These are phyloP conservation scores for Drosophila cardini DNA, from an alignment of 1,140 invertebrate species.

Conservation along the genomic window DNA sequence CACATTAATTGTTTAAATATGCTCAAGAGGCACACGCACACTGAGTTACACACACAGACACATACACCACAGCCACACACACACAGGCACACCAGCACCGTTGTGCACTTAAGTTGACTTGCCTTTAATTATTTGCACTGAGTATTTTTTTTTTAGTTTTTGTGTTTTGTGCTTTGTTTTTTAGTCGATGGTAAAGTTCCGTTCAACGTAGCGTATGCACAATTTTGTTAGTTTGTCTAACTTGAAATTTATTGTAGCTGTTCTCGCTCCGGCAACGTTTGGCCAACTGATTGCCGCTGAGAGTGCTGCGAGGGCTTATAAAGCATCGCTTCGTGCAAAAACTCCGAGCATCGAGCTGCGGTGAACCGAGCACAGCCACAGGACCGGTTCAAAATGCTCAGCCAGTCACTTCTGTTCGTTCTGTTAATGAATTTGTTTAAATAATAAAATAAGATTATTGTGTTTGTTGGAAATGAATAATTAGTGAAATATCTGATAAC, in stretches of 20 bases:
- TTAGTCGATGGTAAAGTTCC: slow-evolving; percentile 45
- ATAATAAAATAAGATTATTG: slow-evolving; percentile 14
- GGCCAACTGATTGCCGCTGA: slow-evolving; percentile 69
- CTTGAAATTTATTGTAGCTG: slow-evolving; percentile 36
- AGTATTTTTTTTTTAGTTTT: slow-evolving; percentile 21
- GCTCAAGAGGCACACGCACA: slow-evolving; percentile 43
- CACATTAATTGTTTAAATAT: slow-evolving; percentile 60
- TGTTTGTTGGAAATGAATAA: slow-evolving; percentile 1
- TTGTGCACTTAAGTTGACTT: slow-evolving; percentile 69
- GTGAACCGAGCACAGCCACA: slow-evolving; percentile 40
- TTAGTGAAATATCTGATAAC: not conserved
- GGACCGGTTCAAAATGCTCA: slow-evolving; percentile 67
- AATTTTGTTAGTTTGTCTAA: slow-evolving; percentile 5
- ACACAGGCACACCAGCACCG: slow-evolving; percentile 54
- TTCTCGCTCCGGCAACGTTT: slow-evolving; percentile 43
- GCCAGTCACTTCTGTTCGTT: not conserved
- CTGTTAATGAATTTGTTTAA: slow-evolving; percentile 29
- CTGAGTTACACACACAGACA: slow-evolving; percentile 13
- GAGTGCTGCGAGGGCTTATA: slow-evolving; percentile 59
- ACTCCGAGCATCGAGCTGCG: not conserved
- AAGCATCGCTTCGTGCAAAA: slow-evolving; percentile 45
- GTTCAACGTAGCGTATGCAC: slow-evolving; percentile 36
- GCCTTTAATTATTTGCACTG: slow-evolving; percentile 78
- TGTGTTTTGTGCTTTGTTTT: slow-evolving; percentile 22
- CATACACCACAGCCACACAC: slow-evolving; percentile 24